Conservation (phyloP, 2,113 vertebrate genomes). For the Oryctolagus cuniculus region DNA sequence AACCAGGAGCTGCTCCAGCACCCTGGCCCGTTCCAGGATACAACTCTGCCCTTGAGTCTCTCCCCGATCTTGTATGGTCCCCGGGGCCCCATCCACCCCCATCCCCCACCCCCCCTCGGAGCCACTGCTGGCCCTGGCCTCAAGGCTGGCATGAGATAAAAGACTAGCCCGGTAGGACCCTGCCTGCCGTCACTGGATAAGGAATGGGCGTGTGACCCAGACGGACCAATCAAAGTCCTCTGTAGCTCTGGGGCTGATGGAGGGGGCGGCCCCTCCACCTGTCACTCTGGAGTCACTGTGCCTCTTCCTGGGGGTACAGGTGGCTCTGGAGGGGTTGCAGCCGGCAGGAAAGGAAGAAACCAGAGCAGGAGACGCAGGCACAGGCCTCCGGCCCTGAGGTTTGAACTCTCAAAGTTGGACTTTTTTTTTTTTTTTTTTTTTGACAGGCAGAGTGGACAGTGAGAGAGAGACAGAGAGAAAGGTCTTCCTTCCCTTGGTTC, state of each 20-base stretch:
- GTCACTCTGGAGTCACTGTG: not conserved
- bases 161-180: not conserved
- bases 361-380: not conserved
- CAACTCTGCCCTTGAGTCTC: not conserved
- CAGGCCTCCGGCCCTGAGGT: not conserved
- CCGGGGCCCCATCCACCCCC: not conserved
- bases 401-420: constrained; percentile 21
- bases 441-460: too few species aligned
- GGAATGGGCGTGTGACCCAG: not conserved
- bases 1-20: not conserved
- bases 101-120: too few species aligned
- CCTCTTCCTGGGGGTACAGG: not conserved
- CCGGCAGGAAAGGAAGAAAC: not conserved
- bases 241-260: not conserved
- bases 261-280: not conserved
- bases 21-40: not conserved
- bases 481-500: too few species aligned
- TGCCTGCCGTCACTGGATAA: not conserved
- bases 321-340: not conserved
- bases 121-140: not conserved
- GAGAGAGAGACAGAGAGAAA: too few species aligned
- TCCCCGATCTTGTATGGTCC: not conserved
- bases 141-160: not conserved
- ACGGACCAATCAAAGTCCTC: not conserved
- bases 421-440: too few species aligned